These are phyloP conservation scores for Nasonovia ribisnigri DNA, from an alignment of 2,888 invertebrate species.

Conservation along the genomic window DNA sequence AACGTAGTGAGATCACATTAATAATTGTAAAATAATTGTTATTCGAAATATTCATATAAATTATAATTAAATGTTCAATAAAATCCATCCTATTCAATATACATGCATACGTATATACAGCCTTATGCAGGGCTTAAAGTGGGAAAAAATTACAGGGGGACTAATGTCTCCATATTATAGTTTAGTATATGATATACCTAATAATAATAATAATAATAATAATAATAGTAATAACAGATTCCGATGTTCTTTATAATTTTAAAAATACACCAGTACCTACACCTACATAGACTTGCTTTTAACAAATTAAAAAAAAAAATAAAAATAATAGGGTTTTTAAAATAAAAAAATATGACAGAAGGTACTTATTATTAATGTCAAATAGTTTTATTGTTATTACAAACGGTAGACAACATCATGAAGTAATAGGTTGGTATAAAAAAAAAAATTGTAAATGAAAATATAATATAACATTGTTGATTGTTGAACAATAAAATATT, in stretches of 20 bases:
- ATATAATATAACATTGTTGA: not conserved
- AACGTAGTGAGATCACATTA: not conserved
- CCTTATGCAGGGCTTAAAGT: no score
- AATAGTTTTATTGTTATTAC: not conserved
- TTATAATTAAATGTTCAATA: not conserved
- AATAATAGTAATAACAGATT: not conserved
- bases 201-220: not conserved
- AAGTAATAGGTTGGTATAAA: not conserved
- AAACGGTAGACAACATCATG: not conserved
- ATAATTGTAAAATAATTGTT: not conserved
- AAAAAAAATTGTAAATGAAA: not conserved
- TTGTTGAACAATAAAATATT: not conserved
- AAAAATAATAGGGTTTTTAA: not conserved
- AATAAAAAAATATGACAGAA: not conserved
- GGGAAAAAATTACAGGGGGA: no score
- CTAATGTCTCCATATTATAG: no score
- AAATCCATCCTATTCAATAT: not conserved
- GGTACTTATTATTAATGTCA: not conserved
- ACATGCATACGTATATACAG: no score
- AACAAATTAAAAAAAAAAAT: not conserved
- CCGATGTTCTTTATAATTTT: not conserved
- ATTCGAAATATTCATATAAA: not conserved
- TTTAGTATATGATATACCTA: no score
- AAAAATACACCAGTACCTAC: not conserved
- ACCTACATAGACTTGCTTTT: not conserved